Evolutionary conservation across 2,888 invertebrate genomes (phyloP).

Genomic region (Nomada hirtipes): DNA sequence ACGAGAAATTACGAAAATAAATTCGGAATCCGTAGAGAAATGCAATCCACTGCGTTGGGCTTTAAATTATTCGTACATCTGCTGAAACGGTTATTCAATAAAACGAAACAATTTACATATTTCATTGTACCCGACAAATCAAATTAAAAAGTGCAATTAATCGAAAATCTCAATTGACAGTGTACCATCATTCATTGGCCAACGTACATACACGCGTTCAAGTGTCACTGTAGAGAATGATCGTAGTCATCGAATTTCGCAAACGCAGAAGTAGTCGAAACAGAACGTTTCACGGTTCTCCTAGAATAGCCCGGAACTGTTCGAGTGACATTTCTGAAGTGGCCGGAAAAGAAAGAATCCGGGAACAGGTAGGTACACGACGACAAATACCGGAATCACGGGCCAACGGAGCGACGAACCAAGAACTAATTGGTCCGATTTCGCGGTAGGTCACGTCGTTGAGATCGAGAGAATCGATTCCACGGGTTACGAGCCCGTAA

Average conservation of each 20-base stretch:
- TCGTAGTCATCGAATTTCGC: not conserved
- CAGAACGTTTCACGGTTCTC: too few species aligned
- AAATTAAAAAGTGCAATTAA: not conserved
- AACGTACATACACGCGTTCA: not conserved
- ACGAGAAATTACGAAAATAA: too few species aligned
- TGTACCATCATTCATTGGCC: not conserved
- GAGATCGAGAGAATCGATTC: not conserved
- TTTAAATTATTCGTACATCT: too few species aligned
- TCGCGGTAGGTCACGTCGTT: not conserved
- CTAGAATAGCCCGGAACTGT: not conserved
- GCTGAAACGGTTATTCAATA: too few species aligned
- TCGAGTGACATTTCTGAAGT: not conserved
- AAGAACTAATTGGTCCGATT: conserved; percentile 15
- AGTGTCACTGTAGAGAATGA: not conserved
- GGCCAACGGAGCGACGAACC: not conserved
- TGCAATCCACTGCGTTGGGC: too few species aligned
- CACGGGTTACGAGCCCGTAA: conserved; percentile 8
- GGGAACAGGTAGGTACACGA: not conserved
- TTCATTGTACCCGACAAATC: not conserved
- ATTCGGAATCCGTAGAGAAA: too few species aligned
- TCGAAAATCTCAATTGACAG: not conserved
- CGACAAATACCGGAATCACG: conserved; percentile 3
- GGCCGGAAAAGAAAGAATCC: not conserved
- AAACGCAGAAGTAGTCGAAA: not conserved
- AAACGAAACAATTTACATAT: too few species aligned